Percentiles rank a stretch among this genome's conserved stretches.
These are phyloP conservation scores for Andrena hattorfiana DNA, from an alignment of 2,888 invertebrate species.

Conservation along the genomic window DNA sequence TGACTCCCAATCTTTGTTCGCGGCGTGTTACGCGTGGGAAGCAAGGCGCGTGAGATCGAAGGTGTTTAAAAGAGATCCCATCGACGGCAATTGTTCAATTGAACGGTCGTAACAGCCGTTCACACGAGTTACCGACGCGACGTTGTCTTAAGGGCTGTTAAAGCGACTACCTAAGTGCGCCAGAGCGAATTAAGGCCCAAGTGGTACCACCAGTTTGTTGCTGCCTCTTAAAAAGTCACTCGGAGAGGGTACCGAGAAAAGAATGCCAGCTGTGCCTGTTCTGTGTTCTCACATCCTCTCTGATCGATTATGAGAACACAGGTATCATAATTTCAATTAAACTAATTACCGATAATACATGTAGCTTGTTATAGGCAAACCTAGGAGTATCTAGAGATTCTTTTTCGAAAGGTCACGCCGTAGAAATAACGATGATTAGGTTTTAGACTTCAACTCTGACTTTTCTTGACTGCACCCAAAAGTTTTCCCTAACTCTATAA, in stretches of 20 bases:
- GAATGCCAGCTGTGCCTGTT: neutral
- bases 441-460: too few relatives aligned
- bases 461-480: too few relatives aligned
- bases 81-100: slow-evolving; percentile 81
- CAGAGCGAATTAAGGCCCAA: slow-evolving; percentile 63
- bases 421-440: too few relatives aligned
- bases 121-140: slow-evolving; percentile 67
- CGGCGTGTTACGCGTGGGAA: slow-evolving; percentile 73
- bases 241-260: neutral
- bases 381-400: too few relatives aligned
- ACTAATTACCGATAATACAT: too few relatives aligned
- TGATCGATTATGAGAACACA: too few relatives aligned
- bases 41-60: slow-evolving; percentile 71
- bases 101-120: slow-evolving; percentile 71
- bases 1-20: slow-evolving; percentile 15
- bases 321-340: too few relatives aligned
- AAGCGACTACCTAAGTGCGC: slow-evolving; percentile 63
- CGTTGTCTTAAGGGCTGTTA: slow-evolving; percentile 73
- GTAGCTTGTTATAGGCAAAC: too few relatives aligned
- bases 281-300: neutral
- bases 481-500: too few relatives aligned
- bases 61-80: slow-evolving; percentile 74
- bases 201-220: slow-evolving; percentile 52
- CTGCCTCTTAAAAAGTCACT: slow-evolving; percentile 45
- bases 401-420: too few relatives aligned